phyloP scores from a whole-genome alignment of 1,140 invertebrate species.

The Ceratitis capitata region DNA sequence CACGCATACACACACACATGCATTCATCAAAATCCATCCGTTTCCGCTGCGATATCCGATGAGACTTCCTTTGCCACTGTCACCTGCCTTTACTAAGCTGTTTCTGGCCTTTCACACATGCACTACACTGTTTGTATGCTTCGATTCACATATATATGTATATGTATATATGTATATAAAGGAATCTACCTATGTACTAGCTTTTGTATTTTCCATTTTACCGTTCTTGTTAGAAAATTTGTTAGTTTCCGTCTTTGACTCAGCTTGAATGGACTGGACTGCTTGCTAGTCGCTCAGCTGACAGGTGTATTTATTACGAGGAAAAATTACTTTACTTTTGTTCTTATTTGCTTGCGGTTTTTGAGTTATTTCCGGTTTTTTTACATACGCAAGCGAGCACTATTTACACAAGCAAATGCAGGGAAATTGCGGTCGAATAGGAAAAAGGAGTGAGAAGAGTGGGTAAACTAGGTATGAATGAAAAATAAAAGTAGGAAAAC shows the following conservation, averaged over 20 bases:
- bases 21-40: constrained; percentile 36
- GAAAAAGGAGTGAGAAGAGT: not conserved
- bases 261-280: not conserved
- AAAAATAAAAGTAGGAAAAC: too few relatives aligned
- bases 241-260: not conserved
- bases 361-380: not conserved
- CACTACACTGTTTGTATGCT: not conserved
- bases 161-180: not conserved
- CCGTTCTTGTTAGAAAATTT: not conserved
- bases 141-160: not conserved
- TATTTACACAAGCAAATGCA: not conserved
- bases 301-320: constrained; percentile 22
- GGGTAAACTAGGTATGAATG: too few relatives aligned
- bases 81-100: constrained; percentile 17
- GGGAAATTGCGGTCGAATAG: not conserved
- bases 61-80: constrained; percentile 8
- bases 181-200: not conserved
- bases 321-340: constrained; percentile 22
- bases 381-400: not conserved
- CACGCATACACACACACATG: not conserved
- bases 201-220: not conserved
- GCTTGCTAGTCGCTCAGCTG: not conserved
- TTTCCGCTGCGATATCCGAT: constrained; percentile 36
- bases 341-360: not conserved
- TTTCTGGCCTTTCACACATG: constrained; percentile 5